phyloP scores from a whole-genome alignment of 2,888 invertebrate genomes.

The Miltochrista miniata region DNA sequence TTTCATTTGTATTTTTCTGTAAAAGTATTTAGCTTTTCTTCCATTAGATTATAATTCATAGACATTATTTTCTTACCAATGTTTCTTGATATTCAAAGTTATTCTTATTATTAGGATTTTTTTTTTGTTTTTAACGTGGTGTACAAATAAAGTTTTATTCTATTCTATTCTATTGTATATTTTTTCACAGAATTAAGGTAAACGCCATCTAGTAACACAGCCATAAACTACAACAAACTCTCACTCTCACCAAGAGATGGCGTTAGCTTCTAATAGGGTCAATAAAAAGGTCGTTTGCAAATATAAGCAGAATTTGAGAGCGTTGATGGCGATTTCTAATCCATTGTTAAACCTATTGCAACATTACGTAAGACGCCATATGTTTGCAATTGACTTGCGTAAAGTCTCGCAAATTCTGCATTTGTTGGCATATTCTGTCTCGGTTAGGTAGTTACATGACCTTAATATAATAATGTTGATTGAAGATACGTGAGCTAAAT shows the following conservation, averaged over 20 bases:
- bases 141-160: too few species aligned
- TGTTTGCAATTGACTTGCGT: conserved; percentile 19
- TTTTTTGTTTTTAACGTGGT: too few species aligned
- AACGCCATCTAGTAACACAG: conserved; percentile 25
- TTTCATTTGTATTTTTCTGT: background rate
- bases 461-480: too few species aligned
- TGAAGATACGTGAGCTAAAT: background rate
- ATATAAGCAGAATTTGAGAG: conserved; percentile 20
- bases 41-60: too few species aligned
- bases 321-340: conserved; percentile 33
- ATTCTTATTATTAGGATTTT: too few species aligned
- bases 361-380: conserved; percentile 23
- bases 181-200: conserved; percentile 9
- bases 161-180: too few species aligned
- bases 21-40: too few species aligned
- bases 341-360: conserved; percentile 24
- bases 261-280: conserved; percentile 15
- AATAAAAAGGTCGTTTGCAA: conserved; percentile 10
- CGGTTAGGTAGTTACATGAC: too few species aligned
- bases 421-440: background rate
- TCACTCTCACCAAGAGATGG: conserved; percentile 15
- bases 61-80: too few species aligned
- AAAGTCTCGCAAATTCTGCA: conserved; percentile 1
- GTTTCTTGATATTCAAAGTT: background rate
- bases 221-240: background rate